These are phyloP conservation scores for Smittia aterrima DNA, from an alignment of 2,888 invertebrate species.

Conservation along the genomic window DNA sequence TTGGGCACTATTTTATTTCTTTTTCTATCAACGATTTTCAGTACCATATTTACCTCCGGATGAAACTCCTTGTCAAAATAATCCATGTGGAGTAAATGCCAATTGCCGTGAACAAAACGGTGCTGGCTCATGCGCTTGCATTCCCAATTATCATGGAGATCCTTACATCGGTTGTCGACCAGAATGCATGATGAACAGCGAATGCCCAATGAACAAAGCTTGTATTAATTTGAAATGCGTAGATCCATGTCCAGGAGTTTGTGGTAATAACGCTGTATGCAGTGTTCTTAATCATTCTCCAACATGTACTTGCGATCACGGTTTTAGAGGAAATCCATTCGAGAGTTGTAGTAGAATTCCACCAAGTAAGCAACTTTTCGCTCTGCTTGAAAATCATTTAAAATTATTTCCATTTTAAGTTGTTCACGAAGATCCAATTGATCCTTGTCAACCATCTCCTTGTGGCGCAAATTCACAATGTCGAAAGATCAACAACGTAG, in stretches of 20 bases:
- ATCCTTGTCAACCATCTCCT: slow-evolving; percentile 60
- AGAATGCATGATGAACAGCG: slow-evolving; percentile 83
- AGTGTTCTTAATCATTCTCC: slow-evolving; percentile 75
- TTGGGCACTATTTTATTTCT: too few species aligned
- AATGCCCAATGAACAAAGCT: slow-evolving; percentile 72
- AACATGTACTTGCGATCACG: slow-evolving; percentile 69
- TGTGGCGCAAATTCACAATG: slow-evolving; percentile 65
- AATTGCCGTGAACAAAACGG: slow-evolving; percentile 77
- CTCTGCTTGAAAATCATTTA: not conserved
- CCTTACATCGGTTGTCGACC: slow-evolving; percentile 83
- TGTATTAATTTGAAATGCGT: slow-evolving; percentile 81
- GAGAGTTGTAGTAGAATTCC: slow-evolving; percentile 51
- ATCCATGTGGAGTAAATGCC: slow-evolving; percentile 84
- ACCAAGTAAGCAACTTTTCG: slow-evolving; percentile 49
- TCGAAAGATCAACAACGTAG: slow-evolving; percentile 59
- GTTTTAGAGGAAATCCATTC: slow-evolving; percentile 61
- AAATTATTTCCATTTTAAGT: not conserved
- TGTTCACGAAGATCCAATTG: slow-evolving; percentile 42
- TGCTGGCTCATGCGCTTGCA: slow-evolving; percentile 77
- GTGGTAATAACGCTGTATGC: slow-evolving; percentile 80
- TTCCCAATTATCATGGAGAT: slow-evolving; percentile 80
- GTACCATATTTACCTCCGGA: slow-evolving; percentile 47
- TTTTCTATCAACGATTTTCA: not conserved
- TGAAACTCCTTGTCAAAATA: slow-evolving; percentile 78
- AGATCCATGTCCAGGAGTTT: slow-evolving; percentile 79